Base-by-base conservation (phyloP, 2,888 invertebrate species). In the Molorchus minor region DNA sequence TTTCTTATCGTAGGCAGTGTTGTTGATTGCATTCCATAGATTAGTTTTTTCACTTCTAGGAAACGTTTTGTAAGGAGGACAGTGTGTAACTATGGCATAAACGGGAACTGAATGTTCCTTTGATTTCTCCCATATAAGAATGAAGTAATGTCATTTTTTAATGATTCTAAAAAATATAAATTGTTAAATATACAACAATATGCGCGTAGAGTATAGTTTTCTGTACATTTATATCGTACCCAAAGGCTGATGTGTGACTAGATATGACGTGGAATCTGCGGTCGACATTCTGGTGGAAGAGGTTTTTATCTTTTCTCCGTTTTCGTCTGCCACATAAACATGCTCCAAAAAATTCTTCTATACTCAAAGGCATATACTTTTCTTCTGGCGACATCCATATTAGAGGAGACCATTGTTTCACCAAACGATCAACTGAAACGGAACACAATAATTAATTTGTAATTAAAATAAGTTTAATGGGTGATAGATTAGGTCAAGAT, bases 371-470 rank as follows among this genome's bases (percentile, higher is more conserved):
- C 78, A 87, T 80, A 74, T 85, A 88, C 75, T 82, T 82, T 78
- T 89, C 89, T 55, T 84, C 84, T 1, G 87, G 87, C 47, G 87
- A 86, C 46, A 89, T 79, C 87, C 87, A 88, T 17, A 89, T 84
- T 43, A 88, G 69, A 2, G 89, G 88, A 1, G 89, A 85, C 88
- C 88, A 89, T 76, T 83, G 81, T 57, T 77, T 82, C 40, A 86
- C 83, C 59, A 87, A 74, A 47, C 78, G 78, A 60, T 75, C 74
- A 55, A 77, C 78, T 77, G 57, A 52, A 71, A 71, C 57, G 25
- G 25, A 25, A 25, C 25, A 25, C 25, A 25, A n/a, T n/a, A n/a
- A n/a, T n/a, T n/a, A n/a, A n/a, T n/a, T n/a, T n/a, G n/a, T n/a
- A n/a, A n/a, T n/a, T n/a, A n/a, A n/a, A n/a, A n/a, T n/a, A n/a